These are phyloP conservation scores for Malurus alboscapulatus DNA, from an alignment of 2,113 vertebrate species.

Conservation along the genomic window DNA sequence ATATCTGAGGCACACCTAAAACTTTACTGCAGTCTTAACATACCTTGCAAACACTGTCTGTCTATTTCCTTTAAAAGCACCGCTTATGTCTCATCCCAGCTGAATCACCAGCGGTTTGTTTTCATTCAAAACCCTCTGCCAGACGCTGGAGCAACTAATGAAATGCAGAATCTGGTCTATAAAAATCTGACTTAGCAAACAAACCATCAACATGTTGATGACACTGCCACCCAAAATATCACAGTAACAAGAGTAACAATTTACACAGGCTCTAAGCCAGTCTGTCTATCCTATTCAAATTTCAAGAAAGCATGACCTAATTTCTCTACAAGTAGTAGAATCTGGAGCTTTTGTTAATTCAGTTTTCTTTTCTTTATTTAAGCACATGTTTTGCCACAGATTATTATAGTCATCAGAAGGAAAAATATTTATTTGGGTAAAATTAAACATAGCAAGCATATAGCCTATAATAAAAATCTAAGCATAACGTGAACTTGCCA, in stretches of 20 bases:
- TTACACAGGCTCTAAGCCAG: constrained; percentile 10
- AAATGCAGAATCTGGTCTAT: constrained; percentile 30
- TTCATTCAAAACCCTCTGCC: constrained; percentile 28
- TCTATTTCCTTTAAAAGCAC: background rate
- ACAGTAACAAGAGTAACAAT: constrained; percentile 47
- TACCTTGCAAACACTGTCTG: fast-evolving
- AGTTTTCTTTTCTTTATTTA: background rate
- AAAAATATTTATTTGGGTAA: background rate
- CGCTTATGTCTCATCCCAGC: background rate
- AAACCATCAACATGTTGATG: constrained; percentile 42
- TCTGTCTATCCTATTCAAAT: constrained; percentile 34
- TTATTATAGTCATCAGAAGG: background rate
- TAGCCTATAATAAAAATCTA: background rate
- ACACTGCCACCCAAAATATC: constrained; percentile 45
- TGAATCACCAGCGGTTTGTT: constrained; percentile 26
- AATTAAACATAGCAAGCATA: background rate
- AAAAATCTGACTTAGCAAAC: constrained; percentile 48
- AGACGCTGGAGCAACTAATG: constrained; percentile 34
- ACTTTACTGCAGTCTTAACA: background rate
- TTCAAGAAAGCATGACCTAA: constrained; percentile 27
- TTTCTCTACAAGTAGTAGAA: constrained; percentile 1
- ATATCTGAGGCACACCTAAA: background rate
- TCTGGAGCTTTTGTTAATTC: background rate
- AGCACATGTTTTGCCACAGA: background rate
- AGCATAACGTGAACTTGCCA: background rate